Evolutionary conservation across 2,113 vertebrate species (phyloP), one percentile per base, ranked within the genome.

Genomic region (Erythrocercus mccallii): DNA sequence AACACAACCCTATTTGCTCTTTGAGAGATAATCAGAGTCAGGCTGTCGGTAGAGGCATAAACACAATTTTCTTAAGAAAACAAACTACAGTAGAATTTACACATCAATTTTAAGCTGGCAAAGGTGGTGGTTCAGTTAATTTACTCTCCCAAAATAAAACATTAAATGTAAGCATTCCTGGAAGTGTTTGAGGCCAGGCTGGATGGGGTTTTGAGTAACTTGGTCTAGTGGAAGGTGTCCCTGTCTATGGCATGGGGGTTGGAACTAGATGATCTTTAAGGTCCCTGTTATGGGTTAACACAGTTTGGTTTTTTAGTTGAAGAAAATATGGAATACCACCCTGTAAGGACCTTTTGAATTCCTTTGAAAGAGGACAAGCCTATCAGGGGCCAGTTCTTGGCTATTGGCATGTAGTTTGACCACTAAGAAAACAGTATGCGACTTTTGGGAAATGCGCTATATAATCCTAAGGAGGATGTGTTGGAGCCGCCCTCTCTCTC

Each of bases 31-130:
- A 84, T 57, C 68, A 93, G 61, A 90, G 86, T 85, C 25, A 77
- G 31, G 12, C 18, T 79, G 15, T 47, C 0, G 1, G 44, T 50
- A 71, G 68, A 88, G 28, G 48, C 4, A 7, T 30, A 90, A 80
- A 96, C 47, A 48, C 33, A 84, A 86, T 91, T 91, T 89, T 80
- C 74, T 93, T 76, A 94, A 87, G 73, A 79, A 71, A 91, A 92
- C 71, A 96, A 95, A 57, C 62, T 72, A n/a, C 21, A 81, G 15
- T 54, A 71, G 48, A 47, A 54, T 35, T 91, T 93, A 93, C 56
- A 71, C 33, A 68, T 25, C 16, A 62, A 68, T 62, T 78, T 80
- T 82, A 69, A 82, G 42, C 22, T 62, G 38, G 9, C 66, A 61
- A 90, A 30, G 37, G 21, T 17, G 10, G 35, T 73, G 23, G 14